Evolutionary conservation across 2,797 vertebrate genomes (phyloP), one percentile per base, ranked within the genome.

Genomic region (Tragelaphus eurycerus): DNA sequence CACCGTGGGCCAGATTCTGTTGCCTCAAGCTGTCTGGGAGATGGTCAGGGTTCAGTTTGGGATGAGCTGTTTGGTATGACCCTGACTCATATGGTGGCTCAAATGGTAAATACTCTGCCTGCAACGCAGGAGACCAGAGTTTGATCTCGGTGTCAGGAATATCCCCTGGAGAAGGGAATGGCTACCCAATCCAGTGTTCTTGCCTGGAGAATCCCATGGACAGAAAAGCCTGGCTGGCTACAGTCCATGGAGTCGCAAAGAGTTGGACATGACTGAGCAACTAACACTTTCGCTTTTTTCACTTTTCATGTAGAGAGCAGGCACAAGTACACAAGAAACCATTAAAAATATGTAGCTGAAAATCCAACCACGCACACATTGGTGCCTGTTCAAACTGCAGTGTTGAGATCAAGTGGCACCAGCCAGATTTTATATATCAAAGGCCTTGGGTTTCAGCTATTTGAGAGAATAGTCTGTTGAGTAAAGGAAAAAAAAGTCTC

Each of bases 261-360:
- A 46, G 23, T 15, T 76, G 71, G 71, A 27, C 71, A 76, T 27
- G 71, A 46, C 71, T 46, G 38, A 76, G 71, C 34, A 74, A 43
- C 71, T 43, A 74, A 74, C 71, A 43, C 71, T 76, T 43, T 14
- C 0, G 21, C 34, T 71, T 71, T 71, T 71, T 71, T 71, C 71
- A 74, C 38, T 74, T 74, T 76, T 83, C 46, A 86, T 90, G 27
- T 29, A 78, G 90, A 86, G 25, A 96, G 62, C 21, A 91, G 27
- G n/a, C 23, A 81, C 23, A 64, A n/a, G 31, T 62, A 84, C 60
- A 86, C 50, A 94, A 79, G 57, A 43, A 57, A 86, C 43, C 48
- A 76, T 92, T 95, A 52, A 87, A 93, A 87, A 74, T 85, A 43
- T 48, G 57, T 59, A 91, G 55, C 27, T 62, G 78, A 94, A 94